Evolutionary conservation across 2,797 vertebrate genomes (phyloP).

Genomic region (Poecilia velifera): DNA sequence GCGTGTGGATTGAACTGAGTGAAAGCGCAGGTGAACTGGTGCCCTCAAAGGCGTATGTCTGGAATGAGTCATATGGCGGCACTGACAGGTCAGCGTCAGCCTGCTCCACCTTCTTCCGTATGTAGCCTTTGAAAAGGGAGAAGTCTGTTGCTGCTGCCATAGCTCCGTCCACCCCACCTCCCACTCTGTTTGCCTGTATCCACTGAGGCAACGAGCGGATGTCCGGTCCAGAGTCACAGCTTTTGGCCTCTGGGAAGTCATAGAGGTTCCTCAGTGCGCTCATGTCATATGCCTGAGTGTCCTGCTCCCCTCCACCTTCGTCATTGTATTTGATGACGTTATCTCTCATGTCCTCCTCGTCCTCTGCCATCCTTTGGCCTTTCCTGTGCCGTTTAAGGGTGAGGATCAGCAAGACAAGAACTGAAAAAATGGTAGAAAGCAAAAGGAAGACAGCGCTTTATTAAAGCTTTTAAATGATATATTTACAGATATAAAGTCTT

Average conservation of each 20-base stretch:
- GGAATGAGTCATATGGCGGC: constrained; percentile 98
- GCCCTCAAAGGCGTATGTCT: constrained; percentile 98
- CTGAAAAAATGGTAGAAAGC: constrained; percentile 70
- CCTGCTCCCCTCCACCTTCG: constrained; percentile 97
- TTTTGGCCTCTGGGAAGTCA: constrained; percentile 93
- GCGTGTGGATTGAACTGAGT: constrained; percentile 95
- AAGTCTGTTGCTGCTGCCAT: constrained; percentile 83
- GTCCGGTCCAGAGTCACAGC: constrained; percentile 84
- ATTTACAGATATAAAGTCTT: background rate
- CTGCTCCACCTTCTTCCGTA: constrained; percentile 96
- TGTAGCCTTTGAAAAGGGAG: constrained; percentile 95
- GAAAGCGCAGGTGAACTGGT: constrained; percentile 90
- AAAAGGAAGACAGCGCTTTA: background rate
- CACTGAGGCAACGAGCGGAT: constrained; percentile 89
- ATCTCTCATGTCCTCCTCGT: constrained; percentile 99
- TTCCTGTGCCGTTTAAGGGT: constrained; percentile 96
- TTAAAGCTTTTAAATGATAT: background rate
- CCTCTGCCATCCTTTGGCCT: constrained; percentile 91
- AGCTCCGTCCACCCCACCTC: constrained; percentile 75
- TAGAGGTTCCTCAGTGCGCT: constrained; percentile 96
- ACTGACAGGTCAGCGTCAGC: constrained; percentile 92
- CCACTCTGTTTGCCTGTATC: constrained; percentile 79
- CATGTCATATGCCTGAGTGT: constrained; percentile 99
- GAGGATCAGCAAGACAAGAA: constrained; percentile 94
- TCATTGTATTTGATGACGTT: constrained; percentile 99